These are phyloP conservation scores for Sebastolobus alascanus DNA, from an alignment of 2,797 vertebrate species.

Conservation along the genomic window DNA sequence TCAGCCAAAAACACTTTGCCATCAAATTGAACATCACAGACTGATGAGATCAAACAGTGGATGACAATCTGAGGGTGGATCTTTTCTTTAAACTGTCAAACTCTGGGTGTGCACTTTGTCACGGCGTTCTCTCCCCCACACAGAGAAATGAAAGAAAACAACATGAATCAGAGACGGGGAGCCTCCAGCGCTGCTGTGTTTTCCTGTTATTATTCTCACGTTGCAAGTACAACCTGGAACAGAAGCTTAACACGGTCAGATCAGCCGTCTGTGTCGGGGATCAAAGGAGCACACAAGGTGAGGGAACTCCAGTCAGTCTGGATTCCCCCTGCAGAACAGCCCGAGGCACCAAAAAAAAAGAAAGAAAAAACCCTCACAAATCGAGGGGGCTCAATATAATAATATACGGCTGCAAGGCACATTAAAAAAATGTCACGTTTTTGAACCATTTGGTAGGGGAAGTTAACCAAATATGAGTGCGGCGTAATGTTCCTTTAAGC, in stretches of 20 bases:
- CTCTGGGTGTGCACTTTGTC: constrained; percentile 73
- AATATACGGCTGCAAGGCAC: constrained; percentile 40
- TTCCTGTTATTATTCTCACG: constrained; percentile 44
- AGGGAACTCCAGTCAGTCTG: constrained; percentile 55
- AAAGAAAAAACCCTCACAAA: constrained; percentile 40
- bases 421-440: constrained; percentile 76
- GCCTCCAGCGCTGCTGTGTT: constrained; percentile 56
- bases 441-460: constrained; percentile 78
- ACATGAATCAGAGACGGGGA: constrained; percentile 50
- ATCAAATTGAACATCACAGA: constrained; percentile 62
- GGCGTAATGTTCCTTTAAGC: constrained; percentile 88
- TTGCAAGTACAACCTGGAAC: constrained; percentile 67
- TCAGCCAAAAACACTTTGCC: constrained; percentile 49
- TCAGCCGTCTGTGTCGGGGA: constrained; percentile 35
- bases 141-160: constrained; percentile 51
- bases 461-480: constrained; percentile 84
- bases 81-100: constrained; percentile 77
- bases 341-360: constrained; percentile 36
- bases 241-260: constrained; percentile 48
- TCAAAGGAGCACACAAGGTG: constrained; percentile 73
- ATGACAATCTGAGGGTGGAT: constrained; percentile 77
- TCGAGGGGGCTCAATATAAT: constrained; percentile 53
- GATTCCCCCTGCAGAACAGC: constrained; percentile 66
- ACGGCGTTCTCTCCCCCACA: constrained; percentile 60
- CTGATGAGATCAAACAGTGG: constrained; percentile 67